Evolutionary conservation across 92 coral and sea anemone species (phyloP).

Genomic region (Palythoa caribaeorum): DNA sequence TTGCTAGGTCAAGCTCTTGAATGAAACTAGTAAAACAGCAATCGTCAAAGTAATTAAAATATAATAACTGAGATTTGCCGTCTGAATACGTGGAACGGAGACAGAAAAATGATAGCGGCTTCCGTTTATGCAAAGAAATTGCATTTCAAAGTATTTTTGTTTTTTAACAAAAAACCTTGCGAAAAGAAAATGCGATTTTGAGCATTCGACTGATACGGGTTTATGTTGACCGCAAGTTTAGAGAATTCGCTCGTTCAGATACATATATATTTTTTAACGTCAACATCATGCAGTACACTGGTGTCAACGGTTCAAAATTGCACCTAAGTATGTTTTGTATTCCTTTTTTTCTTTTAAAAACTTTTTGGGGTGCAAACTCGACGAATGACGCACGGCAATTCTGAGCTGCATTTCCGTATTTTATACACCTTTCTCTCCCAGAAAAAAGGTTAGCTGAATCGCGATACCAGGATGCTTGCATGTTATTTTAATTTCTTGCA

Average conservation of each 20-base stretch:
- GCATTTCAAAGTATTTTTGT: not conserved
- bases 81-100: not conserved
- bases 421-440: no score
- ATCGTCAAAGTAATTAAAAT: conserved; percentile 10
- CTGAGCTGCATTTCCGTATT: no score
- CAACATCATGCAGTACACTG: no score
- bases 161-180: not conserved
- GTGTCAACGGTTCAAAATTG: no score
- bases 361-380: no score
- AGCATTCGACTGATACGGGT: not conserved
- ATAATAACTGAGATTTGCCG: not conserved
- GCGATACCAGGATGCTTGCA: no score
- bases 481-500: no score
- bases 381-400: no score
- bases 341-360: no score
- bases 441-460: no score
- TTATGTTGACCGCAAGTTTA: not conserved
- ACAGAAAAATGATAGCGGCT: not conserved
- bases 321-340: no score
- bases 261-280: no score
- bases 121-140: not conserved
- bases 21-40: not conserved
- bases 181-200: not conserved
- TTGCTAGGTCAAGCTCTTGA: not conserved
- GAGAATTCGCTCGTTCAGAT: not conserved